Conservation (phyloP, 1,140 invertebrate genomes). For the Whitmania pigra region DNA sequence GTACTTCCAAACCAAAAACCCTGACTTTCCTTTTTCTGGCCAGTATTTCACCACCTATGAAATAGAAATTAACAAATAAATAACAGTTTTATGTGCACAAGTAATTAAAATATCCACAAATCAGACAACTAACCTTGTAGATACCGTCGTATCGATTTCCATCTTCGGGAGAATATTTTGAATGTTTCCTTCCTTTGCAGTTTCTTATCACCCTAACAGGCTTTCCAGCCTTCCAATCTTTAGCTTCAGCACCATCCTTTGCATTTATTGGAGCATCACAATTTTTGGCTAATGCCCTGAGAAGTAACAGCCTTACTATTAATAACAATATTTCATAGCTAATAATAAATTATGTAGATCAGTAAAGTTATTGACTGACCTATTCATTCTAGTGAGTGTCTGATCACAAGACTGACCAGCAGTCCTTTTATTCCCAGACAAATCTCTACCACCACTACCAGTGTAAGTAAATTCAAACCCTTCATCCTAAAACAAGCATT, state of each 20-base stretch:
- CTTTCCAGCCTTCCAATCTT: conserved; percentile 59
- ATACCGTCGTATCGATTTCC: conserved; percentile 52
- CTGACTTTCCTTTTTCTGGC: conserved; percentile 62
- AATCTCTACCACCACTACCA: conserved; percentile 65
- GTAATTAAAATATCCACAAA: background rate
- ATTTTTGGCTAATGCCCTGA: conserved; percentile 62
- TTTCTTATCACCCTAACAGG: conserved; percentile 68
- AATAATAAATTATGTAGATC: background rate
- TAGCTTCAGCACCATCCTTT: conserved; percentile 56
- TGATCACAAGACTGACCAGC: conserved; percentile 70
- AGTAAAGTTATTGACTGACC: conserved; percentile 41
- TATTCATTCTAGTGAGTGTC: conserved; percentile 61
- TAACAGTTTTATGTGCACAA: conserved; percentile 33
- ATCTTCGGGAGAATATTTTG: conserved; percentile 62
- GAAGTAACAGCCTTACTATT: conserved; percentile 8
- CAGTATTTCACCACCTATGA: conserved; percentile 71
- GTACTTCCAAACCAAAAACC: conserved; percentile 70
- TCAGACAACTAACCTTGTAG: conserved; percentile 40
- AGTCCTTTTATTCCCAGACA: conserved; percentile 69
- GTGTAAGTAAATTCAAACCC: conserved; percentile 73
- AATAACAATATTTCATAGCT: background rate
- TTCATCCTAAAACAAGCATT: conserved; percentile 48
- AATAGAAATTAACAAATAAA: no score
- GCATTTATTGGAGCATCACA: conserved; percentile 56
- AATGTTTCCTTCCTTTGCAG: conserved; percentile 58